Base-by-base conservation (phyloP, 64 coral and sea anemone species). In the Cladopsammia gracilis region DNA sequence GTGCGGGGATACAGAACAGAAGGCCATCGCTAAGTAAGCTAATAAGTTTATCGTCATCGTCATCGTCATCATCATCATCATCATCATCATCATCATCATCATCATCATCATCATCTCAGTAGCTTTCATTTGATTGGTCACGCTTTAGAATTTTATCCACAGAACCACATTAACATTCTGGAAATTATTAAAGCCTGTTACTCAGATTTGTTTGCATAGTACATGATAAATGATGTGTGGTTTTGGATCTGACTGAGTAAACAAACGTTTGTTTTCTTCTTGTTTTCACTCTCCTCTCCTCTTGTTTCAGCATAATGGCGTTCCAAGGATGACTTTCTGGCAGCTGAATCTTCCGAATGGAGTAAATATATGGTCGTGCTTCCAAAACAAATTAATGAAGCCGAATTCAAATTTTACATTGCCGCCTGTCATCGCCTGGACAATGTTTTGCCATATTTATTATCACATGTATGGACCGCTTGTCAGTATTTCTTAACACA, bases 11-110 rank as follows among this genome's bases (percentile, higher is more conserved):
- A 80, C 78, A n/a, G 88, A 90, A 57, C 75, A 78, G 68, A 90
- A 90, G 68, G 88, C 78, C 42, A 70, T 90, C 5, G 19, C 23
- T 0, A 90, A 90, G 88, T 90, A 90, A 90, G 88, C 69, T 42
- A 34, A 34, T 34, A 34, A 34, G 34, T 34, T 34, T 2, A 34
- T 34, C 2, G 34, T 34, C 34, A 34, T 34, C 34, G 2, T 34
- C 34, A 34, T 34, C 34, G n/a, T n/a, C n/a, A n/a, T n/a, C n/a
- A n/a, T n/a, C n/a, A n/a, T n/a, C n/a, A n/a, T n/a, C n/a, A n/a
- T n/a, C n/a, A n/a, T n/a, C n/a, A n/a, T n/a, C n/a, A n/a, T n/a
- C n/a, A n/a, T n/a, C n/a, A n/a, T n/a, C n/a, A n/a, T n/a, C n/a
- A 34, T 34, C 2, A 2, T 34, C 34, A 34, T 34, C 34, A 34